Evolutionary conservation across 1,140 invertebrate species (phyloP).

Genomic region (Helicoverpa armigera): DNA sequence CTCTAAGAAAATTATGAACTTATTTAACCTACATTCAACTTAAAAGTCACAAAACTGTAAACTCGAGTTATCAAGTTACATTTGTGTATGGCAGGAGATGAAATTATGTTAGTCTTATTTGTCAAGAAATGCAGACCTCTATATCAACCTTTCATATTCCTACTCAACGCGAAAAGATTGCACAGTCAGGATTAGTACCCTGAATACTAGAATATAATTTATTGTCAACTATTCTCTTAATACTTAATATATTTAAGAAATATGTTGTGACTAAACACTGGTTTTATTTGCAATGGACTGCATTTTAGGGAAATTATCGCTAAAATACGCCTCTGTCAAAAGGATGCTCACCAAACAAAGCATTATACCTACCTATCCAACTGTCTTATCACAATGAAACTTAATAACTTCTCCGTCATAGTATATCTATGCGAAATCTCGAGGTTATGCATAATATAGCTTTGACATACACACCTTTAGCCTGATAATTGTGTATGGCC

Average conservation of each 20-base stretch:
- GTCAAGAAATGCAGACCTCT: no score
- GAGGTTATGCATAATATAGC: slow-evolving; percentile 14
- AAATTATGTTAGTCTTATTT: not conserved
- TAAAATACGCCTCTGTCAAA: no score
- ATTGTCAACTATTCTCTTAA: no score
- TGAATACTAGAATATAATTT: no score
- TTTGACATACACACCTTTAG: slow-evolving; percentile 23
- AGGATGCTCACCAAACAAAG: no score
- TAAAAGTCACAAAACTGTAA: not conserved
- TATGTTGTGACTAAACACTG: no score
- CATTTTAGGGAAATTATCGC: no score
- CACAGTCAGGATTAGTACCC: no score
- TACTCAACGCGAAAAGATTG: no score
- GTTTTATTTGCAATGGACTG: no score
- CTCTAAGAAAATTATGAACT: not conserved
- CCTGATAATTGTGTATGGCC: slow-evolving; percentile 15
- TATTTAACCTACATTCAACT: not conserved
- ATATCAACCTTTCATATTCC: no score
- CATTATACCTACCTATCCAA: not conserved
- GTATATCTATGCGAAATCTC: not conserved
- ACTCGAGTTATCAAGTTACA: not conserved
- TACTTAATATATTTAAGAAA: no score
- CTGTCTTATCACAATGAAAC: not conserved
- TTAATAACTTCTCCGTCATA: slow-evolving; percentile 10
- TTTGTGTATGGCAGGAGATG: not conserved